Evolutionary conservation across 2,888 invertebrate species (phyloP).

Genomic region (Philereme vetulata): DNA sequence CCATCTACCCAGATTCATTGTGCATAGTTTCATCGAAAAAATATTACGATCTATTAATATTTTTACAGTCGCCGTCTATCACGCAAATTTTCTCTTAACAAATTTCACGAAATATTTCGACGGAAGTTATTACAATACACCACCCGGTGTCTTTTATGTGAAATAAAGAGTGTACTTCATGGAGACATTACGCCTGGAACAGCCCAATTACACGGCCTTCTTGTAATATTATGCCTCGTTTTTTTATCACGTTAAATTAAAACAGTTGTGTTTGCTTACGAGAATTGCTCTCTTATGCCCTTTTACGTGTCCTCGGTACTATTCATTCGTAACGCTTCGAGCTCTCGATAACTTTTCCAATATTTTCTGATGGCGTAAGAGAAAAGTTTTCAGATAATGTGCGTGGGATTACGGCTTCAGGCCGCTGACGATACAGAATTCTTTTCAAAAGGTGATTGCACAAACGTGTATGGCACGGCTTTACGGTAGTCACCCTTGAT

Average conservation of each 20-base stretch:
- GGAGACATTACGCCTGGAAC: slow-evolving; percentile 45
- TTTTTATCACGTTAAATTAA: slow-evolving; percentile 47
- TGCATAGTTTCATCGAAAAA: slow-evolving; percentile 17
- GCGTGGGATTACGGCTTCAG: slow-evolving; percentile 41
- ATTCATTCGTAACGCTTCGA: slow-evolving; percentile 34
- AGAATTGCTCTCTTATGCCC: slow-evolving; percentile 40
- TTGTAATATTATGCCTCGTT: slow-evolving; percentile 43
- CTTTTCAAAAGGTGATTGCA: slow-evolving; percentile 57
- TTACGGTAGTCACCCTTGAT: slow-evolving; percentile 50
- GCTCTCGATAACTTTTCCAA: slow-evolving; percentile 49
- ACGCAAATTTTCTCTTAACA: slow-evolving; percentile 22
- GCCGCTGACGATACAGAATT: slow-evolving; percentile 54
- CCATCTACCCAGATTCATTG: slow-evolving; percentile 36
- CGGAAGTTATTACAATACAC: slow-evolving; percentile 37
- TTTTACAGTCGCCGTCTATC: slow-evolving; percentile 34
- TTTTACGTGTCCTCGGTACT: slow-evolving; percentile 23
- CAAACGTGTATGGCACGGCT: slow-evolving; percentile 59
- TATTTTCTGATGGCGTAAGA: slow-evolving; percentile 47
- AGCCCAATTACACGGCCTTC: slow-evolving; percentile 44
- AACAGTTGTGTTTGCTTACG: slow-evolving; percentile 44
- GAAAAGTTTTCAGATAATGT: slow-evolving; percentile 48
- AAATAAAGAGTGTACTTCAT: slow-evolving; percentile 47
- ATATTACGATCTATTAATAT: slow-evolving; percentile 37
- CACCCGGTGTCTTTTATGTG: slow-evolving; percentile 41
- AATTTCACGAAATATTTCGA: slow-evolving; percentile 31